Base-by-base conservation (phyloP, 1,140 invertebrate genomes). In the Brachionus angularis region DNA sequence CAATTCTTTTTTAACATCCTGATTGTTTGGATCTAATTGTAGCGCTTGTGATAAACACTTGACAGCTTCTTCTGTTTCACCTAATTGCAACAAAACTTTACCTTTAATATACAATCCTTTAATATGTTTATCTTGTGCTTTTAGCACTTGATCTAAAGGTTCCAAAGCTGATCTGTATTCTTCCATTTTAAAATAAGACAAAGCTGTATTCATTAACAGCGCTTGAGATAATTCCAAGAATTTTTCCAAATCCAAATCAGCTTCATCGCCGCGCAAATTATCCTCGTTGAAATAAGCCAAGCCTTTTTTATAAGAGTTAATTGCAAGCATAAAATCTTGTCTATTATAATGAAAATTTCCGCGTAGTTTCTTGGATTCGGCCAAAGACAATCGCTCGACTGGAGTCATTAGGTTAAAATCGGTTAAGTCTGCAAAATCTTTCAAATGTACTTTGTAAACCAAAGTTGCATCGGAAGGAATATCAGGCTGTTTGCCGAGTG, bases 1-100 rank as follows among this genome's bases (percentile, higher is more conserved):
- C 21, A 67, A n/a, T 50, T 67, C 62, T 67, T 67, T 67, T 46
- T 50, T 31, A 7, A 67, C 25, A n/a, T 67, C 62, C 42, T 46
- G 12, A 47, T 67, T 67, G 5, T n/a, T 47, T 21, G 62, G 62
- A 2, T 67, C 62, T 12, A 67, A 50, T 50, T 67, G 39, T 21
- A 50, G 39, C 25, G 42, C 42, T 47, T 33, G 42, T 5, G 10
- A 34, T 12, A 67, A 50, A 67, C 25, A 36, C 16, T 67, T 50
- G 29, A 50, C 31, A 21, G 62, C 23, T 36, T 67, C 62, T 67
- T 49, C 42, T 14, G 62, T 47, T 23, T 67, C 62, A 33, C 62
- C 62, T 7, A 67, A 16, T 50, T 67, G 62, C 23, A 67, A 47
- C 7, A 67, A 16, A 33, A 67, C 18, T 50, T 67, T 67, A 34